Evolutionary conservation across 2,888 invertebrate genomes (phyloP).

Genomic region (Rhagonycha fulva): DNA sequence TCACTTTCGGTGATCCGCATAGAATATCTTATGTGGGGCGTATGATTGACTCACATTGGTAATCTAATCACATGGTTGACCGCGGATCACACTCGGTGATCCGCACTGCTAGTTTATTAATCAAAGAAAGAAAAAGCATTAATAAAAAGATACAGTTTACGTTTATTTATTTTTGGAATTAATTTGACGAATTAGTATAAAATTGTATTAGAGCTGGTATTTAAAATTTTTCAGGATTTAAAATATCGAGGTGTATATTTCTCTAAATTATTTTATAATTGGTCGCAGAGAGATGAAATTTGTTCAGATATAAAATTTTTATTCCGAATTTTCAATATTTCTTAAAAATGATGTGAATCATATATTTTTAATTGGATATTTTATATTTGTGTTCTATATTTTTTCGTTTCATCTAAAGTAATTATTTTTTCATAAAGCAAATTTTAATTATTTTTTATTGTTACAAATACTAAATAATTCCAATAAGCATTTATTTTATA

Average conservation of each 20-base stretch:
- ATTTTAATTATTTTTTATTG: not conserved
- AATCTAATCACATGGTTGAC: not conserved
- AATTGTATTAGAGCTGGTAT: not conserved
- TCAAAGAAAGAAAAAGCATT: not conserved
- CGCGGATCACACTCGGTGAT: not conserved
- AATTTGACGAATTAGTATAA: not conserved
- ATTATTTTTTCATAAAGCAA: not conserved
- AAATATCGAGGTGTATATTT: not conserved
- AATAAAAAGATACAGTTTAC: not conserved
- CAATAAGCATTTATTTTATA: no score
- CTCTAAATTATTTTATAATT: not conserved
- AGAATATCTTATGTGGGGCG: not conserved
- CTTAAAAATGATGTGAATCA: not conserved
- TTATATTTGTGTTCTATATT: not conserved
- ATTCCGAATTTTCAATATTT: not conserved
- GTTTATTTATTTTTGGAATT: not conserved
- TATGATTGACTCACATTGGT: no score
- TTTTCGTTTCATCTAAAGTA: not conserved
- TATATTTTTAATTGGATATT: not conserved
- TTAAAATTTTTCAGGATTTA: not conserved
- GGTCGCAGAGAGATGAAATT: not conserved
- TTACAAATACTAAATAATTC: not conserved
- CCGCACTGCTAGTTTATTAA: not conserved
- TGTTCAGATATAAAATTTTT: not conserved
- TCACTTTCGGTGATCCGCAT: not conserved